Conservation (phyloP, 2,888 invertebrate species). For the Xylota segnis region DNA sequence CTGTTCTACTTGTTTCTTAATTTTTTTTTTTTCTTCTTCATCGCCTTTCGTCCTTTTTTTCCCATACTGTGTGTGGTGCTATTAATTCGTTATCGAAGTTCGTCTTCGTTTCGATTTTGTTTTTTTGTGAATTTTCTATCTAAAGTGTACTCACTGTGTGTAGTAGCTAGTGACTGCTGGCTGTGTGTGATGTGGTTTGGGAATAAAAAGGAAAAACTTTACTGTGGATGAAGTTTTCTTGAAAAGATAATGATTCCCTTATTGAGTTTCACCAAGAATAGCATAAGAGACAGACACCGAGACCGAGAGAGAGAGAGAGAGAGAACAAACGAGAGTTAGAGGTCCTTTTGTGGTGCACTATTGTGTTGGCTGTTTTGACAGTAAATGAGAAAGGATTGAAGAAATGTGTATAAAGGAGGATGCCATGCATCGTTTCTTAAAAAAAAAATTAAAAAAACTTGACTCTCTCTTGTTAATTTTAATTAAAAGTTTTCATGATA, state of each 20-base stretch:
- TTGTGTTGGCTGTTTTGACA: conserved; percentile 45
- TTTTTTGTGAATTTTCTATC: conserved; percentile 45
- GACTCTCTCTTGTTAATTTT: conserved; percentile 57
- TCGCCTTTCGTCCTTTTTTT: neutral
- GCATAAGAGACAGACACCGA: too few relatives aligned
- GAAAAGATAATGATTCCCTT: conserved; percentile 69
- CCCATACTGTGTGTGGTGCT: conserved; percentile 23
- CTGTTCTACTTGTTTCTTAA: conserved; percentile 27
- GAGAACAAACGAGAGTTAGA: neutral
- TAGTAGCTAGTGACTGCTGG: too few relatives aligned
- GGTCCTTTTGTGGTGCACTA: conserved; percentile 35
- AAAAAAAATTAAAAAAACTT: neutral
- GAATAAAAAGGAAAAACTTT: conserved; percentile 45
- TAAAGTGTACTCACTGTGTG: too few relatives aligned
- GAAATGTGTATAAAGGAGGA: neutral
- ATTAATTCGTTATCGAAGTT: conserved; percentile 70
- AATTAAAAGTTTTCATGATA: conserved; percentile 68
- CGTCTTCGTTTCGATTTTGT: conserved; percentile 45
- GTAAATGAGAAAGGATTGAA: conserved; percentile 35
- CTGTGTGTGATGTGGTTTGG: conserved; percentile 50
- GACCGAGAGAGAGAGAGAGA: too few relatives aligned
- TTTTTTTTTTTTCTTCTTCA: conserved; percentile 18
- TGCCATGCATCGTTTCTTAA: neutral
- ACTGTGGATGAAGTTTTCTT: conserved; percentile 56
- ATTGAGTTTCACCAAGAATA: conserved; percentile 55